Base-by-base conservation (phyloP, 2,888 invertebrate genomes). In the Bibio marci region DNA sequence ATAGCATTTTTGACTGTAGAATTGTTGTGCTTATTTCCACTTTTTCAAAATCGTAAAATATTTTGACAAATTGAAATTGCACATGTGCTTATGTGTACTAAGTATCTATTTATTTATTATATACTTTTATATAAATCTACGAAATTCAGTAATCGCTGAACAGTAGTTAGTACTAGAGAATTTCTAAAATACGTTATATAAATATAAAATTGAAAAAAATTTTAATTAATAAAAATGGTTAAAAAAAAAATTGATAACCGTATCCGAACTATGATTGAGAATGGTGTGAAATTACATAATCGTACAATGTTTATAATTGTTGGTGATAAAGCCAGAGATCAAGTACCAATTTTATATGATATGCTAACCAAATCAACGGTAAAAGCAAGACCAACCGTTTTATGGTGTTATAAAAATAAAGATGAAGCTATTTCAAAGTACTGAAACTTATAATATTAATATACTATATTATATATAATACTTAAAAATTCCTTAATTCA, bases 381-480 rank as follows among this genome's bases (percentile, higher is more conserved):
- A 0, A 90, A 90, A 62, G 78, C 92, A 0, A 70, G 95, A 30
- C 97, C 97, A 0, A 80, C 81, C 32, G 91, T 99, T 2, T 64
- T 98, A 10, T 98, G 98, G 98, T 98, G 98, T 58, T 98, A 98
- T 61, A 99, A 98, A 71, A 95, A 76, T 49, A 73, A 73, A 47
- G 87, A 91, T 55, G 75, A 90, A 49, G 86, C 85, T 19, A 87
- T 88, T 47, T 83, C 81, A 63, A 83, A 81, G 81, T 78, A 4
- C 1, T 12, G 10, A 7, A 6, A 12, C 26, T 10, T 37, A 14
- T 7, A 17, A 34, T 31, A 18, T 34, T 14, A 17, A 14, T 22
- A 17, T 38, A 27, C 28, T 17, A 37, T 31, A 26, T 11, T 6
- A 38, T 13, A 27, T 30, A 25, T 17, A 19, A 27, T 41, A 19